Evolutionary conservation across 1,140 invertebrate species (phyloP).

Genomic region (Hormaphis cornu): DNA sequence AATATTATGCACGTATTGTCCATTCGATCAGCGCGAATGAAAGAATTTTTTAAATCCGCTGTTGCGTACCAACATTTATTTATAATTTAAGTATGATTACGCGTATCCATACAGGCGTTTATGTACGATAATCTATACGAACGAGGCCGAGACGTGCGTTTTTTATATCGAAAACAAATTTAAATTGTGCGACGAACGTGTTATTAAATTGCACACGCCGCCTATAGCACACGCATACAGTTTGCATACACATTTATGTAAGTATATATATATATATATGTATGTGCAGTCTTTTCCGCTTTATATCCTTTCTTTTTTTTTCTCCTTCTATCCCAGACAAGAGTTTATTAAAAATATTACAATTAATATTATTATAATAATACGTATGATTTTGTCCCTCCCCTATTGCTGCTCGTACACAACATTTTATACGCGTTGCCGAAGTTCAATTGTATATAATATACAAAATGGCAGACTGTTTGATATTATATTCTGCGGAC

Average conservation of each 20-base stretch:
- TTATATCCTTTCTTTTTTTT: neutral
- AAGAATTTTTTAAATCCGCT: too few relatives aligned
- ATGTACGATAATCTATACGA: too few relatives aligned
- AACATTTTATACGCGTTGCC: too few relatives aligned
- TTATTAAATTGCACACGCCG: neutral
- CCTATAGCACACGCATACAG: neutral
- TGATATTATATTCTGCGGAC: neutral
- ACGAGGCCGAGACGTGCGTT: neutral
- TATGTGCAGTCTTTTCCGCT: neutral
- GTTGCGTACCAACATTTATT: too few relatives aligned
- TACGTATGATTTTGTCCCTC: neutral
- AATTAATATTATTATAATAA: neutral
- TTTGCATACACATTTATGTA: too few relatives aligned
- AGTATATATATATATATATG: neutral
- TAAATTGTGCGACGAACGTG: neutral
- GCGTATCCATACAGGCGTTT: neutral
- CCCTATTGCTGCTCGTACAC: accelerated
- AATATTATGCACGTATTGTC: too few relatives aligned
- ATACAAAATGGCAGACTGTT: slow-evolving; percentile 13
- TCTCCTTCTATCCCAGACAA: neutral
- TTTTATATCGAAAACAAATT: neutral
- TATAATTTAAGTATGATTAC: too few relatives aligned
- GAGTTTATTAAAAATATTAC: neutral
- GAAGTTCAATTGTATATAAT: neutral
- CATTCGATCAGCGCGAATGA: too few relatives aligned